Evolutionary conservation across 2,797 vertebrate species (phyloP).

Genomic region (Phoxinus dragarum): DNA sequence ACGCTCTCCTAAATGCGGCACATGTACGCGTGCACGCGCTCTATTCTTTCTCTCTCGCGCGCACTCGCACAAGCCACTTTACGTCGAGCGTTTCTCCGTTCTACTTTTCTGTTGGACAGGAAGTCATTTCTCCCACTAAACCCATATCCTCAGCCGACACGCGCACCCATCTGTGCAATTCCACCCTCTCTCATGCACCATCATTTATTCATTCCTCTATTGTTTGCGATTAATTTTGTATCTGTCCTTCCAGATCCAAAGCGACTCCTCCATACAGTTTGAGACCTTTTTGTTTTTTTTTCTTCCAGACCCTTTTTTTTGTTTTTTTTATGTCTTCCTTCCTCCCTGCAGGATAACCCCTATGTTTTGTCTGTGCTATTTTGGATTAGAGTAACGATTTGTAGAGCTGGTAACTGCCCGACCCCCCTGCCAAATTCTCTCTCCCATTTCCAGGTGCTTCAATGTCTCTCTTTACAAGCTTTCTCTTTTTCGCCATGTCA

Average conservation of each 20-base stretch:
- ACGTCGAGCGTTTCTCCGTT: slow-evolving; percentile 30
- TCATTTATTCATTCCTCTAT: slow-evolving; percentile 60
- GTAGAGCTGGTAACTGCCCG: slow-evolving; percentile 64
- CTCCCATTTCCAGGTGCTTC: slow-evolving; percentile 68
- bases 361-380: slow-evolving; percentile 62
- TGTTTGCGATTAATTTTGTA: slow-evolving; percentile 64
- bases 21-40: slow-evolving; percentile 48
- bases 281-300: slow-evolving; percentile 50
- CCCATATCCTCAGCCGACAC: slow-evolving; percentile 53
- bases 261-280: slow-evolving; percentile 58
- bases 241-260: slow-evolving; percentile 67
- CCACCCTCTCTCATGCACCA: slow-evolving; percentile 50
- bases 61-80: slow-evolving; percentile 28
- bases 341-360: slow-evolving; percentile 71
- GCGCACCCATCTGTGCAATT: slow-evolving; percentile 45
- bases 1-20: slow-evolving; percentile 40
- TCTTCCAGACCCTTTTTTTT: slow-evolving; percentile 36
- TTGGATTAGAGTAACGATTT: slow-evolving; percentile 45
- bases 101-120: slow-evolving; percentile 52
- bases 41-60: slow-evolving; percentile 19
- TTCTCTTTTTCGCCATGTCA: slow-evolving; percentile 37
- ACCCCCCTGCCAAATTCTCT: slow-evolving; percentile 73
- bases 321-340: slow-evolving; percentile 44
- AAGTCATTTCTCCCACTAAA: slow-evolving; percentile 56
- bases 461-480: slow-evolving; percentile 54